phyloP scores from a whole-genome alignment of 2,113 vertebrate genomes.

The Oncorhynchus kisutch region DNA sequence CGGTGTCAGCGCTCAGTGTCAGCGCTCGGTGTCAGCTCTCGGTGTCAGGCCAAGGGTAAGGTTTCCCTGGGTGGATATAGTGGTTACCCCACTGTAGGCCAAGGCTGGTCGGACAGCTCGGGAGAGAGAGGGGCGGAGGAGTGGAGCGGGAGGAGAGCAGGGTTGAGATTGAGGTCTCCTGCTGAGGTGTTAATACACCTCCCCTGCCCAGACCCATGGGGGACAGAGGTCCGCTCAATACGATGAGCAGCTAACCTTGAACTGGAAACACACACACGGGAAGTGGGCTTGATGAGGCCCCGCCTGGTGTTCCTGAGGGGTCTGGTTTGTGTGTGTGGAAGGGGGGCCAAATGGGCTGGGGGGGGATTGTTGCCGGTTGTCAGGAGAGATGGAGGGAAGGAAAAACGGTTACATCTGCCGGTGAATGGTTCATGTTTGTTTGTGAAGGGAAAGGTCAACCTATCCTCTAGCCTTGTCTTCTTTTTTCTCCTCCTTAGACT shows the following conservation, averaged over 20 bases:
- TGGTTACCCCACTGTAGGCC: slow-evolving; percentile 17
- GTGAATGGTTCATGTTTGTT: slow-evolving; percentile 54
- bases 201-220: slow-evolving; percentile 33
- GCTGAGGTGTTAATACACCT: slow-evolving; percentile 75
- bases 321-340: slow-evolving; percentile 1
- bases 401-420: slow-evolving; percentile 43
- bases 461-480: slow-evolving; percentile 32
- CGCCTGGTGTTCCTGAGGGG: background rate
- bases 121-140: slow-evolving; percentile 27
- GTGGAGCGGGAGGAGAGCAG: slow-evolving; percentile 25
- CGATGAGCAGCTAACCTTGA: slow-evolving; percentile 74
- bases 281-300: slow-evolving; percentile 14
- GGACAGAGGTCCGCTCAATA: slow-evolving; percentile 55
- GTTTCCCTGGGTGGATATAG: slow-evolving; percentile 41
- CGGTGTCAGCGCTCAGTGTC: background rate
- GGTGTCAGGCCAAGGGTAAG: slow-evolving; percentile 27
- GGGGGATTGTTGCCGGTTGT: slow-evolving; percentile 33
- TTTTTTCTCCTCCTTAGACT: no score
- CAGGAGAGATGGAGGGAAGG: background rate
- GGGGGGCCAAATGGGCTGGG: slow-evolving; percentile 6
- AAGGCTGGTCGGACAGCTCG: slow-evolving; percentile 25
- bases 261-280: slow-evolving; percentile 46
- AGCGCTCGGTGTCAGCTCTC: no score
- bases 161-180: slow-evolving; percentile 63
- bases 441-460: slow-evolving; percentile 57